Evolutionary conservation across 2,888 invertebrate species (phyloP).

Genomic region (Drosophila buzzatii): DNA sequence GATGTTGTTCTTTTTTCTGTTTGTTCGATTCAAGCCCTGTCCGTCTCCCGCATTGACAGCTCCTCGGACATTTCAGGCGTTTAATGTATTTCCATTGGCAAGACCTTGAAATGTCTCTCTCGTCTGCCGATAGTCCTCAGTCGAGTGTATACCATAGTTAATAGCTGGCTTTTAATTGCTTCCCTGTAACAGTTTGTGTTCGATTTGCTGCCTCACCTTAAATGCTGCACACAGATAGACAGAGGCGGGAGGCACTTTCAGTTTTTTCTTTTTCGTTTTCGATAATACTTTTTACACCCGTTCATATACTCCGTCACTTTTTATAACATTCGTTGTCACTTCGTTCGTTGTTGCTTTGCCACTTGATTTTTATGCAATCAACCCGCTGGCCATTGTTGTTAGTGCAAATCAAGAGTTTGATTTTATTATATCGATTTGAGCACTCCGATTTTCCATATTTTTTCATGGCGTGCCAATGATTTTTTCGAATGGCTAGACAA

Average conservation of each 20-base stretch:
- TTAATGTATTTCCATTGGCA: conserved; percentile 56
- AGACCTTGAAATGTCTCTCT: conserved; percentile 69
- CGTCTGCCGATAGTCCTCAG: conserved; percentile 5
- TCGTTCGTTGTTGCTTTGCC: conserved; percentile 19
- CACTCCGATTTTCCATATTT: conserved; percentile 31
- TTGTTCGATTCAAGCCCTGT: conserved; percentile 4
- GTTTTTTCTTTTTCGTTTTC: conserved; percentile 30
- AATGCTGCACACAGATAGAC: conserved; percentile 20
- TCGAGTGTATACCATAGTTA: conserved; percentile 54
- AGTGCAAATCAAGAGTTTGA: conserved; percentile 36
- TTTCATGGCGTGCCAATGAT: conserved; percentile 19
- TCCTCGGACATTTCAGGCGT: conserved; percentile 45
- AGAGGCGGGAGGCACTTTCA: conserved; percentile 51
- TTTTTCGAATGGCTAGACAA: conserved; percentile 21
- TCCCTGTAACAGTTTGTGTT: conserved; percentile 49
- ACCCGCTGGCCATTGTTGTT: conserved; percentile 41
- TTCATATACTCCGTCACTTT: conserved; percentile 37
- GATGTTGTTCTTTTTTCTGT: background rate
- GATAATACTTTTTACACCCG: conserved; percentile 42
- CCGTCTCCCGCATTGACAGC: conserved; percentile 41
- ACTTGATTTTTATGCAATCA: conserved; percentile 59
- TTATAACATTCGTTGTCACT: conserved; percentile 11
- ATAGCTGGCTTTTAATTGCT: conserved; percentile 67
- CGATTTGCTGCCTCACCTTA: conserved; percentile 48
- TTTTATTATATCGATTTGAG: conserved; percentile 34